These are phyloP conservation scores for Orthonychiurus folsomi DNA, from an alignment of 2,888 invertebrate species.

Conservation along the genomic window DNA sequence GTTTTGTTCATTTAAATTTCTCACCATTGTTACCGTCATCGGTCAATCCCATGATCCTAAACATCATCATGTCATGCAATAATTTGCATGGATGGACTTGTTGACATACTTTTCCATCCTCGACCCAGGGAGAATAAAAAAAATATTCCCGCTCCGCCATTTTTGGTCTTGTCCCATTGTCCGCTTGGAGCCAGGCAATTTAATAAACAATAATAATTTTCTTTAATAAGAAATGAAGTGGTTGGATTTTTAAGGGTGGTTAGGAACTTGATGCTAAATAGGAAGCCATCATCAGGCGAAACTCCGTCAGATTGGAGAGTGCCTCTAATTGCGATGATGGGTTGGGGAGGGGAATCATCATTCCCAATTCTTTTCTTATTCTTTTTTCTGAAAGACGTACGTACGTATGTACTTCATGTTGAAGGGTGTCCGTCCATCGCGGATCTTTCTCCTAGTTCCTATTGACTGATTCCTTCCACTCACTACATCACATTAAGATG, in stretches of 20 bases:
- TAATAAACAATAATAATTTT: neutral
- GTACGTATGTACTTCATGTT: no score
- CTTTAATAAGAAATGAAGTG: no score
- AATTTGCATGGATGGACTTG: neutral
- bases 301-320: neutral
- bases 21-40: constrained; percentile 9
- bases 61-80: no score
- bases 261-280: neutral
- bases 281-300: neutral
- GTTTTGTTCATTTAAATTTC: neutral
- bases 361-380: neutral
- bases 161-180: no score
- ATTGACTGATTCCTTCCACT: no score
- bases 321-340: neutral
- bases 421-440: neutral
- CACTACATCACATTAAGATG: no score
- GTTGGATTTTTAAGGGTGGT: neutral
- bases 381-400: neutral
- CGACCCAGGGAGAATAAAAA: no score
- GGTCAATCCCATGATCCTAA: neutral
- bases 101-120: no score
- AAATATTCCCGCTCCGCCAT: no score
- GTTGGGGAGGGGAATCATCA: neutral
- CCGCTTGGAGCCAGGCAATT: no score
- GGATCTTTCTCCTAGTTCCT: neutral